These are phyloP conservation scores for Cephus spinipes DNA, from an alignment of 2,888 invertebrate species.

Conservation along the genomic window DNA sequence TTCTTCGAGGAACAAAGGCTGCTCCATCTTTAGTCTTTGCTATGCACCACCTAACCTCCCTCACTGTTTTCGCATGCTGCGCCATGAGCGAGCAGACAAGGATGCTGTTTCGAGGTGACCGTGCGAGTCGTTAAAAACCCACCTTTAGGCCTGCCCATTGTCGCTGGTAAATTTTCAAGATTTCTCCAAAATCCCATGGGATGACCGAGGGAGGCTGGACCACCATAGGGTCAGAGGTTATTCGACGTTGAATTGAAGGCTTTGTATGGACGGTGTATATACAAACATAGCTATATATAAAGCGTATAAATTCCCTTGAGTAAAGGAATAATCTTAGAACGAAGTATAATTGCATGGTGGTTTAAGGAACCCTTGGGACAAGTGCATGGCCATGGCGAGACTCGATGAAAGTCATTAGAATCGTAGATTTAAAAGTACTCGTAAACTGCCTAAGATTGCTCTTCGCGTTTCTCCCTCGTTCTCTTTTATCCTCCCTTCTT, in stretches of 20 bases:
- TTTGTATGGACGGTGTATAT: neutral
- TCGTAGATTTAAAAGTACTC: neutral
- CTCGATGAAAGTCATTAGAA: neutral
- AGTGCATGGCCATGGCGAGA: neutral
- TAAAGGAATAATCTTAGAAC: neutral
- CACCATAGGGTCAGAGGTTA: neutral
- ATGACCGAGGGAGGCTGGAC: neutral
- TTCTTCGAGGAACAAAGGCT: neutral
- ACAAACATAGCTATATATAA: too few species aligned
- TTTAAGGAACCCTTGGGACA: neutral
- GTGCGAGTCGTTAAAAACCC: conserved; percentile 23
- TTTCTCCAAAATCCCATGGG: neutral
- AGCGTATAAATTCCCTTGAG: neutral
- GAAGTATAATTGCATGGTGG: neutral
- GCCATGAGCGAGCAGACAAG: conserved; percentile 15
- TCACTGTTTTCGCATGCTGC: conserved; percentile 23
- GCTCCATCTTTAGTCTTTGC: conserved; percentile 2
- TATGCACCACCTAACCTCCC: conserved; percentile 20
- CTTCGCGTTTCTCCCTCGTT: neutral
- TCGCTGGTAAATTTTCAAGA: neutral
- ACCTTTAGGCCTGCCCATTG: neutral
- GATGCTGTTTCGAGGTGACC: conserved; percentile 23
- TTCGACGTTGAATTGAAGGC: neutral
- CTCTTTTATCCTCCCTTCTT: neutral
- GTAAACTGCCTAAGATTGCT: neutral